phyloP scores from a whole-genome alignment of 2,797 vertebrate genomes.

The Tachyglossus aculeatus region DNA sequence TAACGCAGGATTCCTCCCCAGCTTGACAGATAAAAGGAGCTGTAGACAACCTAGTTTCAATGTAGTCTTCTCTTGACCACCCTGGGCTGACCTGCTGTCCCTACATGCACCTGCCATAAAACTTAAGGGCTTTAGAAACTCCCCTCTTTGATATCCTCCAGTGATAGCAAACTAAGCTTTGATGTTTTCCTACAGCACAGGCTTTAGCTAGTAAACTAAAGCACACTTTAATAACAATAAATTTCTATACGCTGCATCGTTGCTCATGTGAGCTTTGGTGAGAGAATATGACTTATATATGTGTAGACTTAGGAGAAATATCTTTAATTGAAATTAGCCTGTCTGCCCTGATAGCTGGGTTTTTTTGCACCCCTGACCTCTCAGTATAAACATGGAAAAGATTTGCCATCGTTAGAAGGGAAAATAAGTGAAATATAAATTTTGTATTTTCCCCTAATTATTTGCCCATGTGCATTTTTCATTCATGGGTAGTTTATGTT shows the following conservation, averaged over 20 bases:
- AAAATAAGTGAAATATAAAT: no score
- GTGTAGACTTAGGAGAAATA: constrained; percentile 22
- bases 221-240: constrained; percentile 62
- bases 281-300: constrained; percentile 52
- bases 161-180: constrained; percentile 91
- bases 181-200: constrained; percentile 88
- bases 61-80: constrained; percentile 81
- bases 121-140: constrained; percentile 91
- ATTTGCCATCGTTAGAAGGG: no score
- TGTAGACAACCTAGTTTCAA: constrained; percentile 76
- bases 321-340: constrained; percentile 17
- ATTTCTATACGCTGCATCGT: constrained; percentile 39
- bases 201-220: constrained; percentile 84
- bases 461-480: no score
- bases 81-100: constrained; percentile 90
- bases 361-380: no score
- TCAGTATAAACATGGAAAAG: no score
- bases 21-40: constrained; percentile 81
- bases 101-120: constrained; percentile 95
- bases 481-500: no score
- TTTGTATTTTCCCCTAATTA: no score
- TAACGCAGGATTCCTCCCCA: constrained; percentile 78
- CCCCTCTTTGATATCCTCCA: constrained; percentile 95
- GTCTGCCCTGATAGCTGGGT: not conserved
- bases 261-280: constrained; percentile 36